Evolutionary conservation across 1,140 invertebrate species (phyloP).

Genomic region (Megalopta genalis): DNA sequence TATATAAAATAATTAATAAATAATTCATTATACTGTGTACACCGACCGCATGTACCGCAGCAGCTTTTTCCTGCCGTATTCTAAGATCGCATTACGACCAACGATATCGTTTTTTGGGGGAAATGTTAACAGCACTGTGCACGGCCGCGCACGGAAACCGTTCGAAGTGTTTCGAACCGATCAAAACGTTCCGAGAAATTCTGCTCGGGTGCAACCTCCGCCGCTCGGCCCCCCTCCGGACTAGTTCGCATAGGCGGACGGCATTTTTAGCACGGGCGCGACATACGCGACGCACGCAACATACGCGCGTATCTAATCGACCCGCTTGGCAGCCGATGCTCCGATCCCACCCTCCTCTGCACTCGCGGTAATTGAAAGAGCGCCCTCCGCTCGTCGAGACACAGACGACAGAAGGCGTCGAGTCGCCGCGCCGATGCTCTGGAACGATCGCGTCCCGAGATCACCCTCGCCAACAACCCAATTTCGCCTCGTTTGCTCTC

Average conservation of each 20-base stretch:
- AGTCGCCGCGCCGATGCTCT: too few relatives aligned
- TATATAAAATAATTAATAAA: too few relatives aligned
- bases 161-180: neutral
- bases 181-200: too few relatives aligned
- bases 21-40: too few relatives aligned
- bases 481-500: neutral
- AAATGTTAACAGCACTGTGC: too few relatives aligned
- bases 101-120: too few relatives aligned
- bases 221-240: too few relatives aligned
- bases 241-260: neutral
- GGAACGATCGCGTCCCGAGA: neutral
- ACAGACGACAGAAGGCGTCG: neutral
- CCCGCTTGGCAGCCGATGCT: slow-evolving; percentile 5
- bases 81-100: too few relatives aligned
- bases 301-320: neutral
- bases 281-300: neutral
- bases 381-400: neutral
- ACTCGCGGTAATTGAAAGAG: slow-evolving; percentile 7
- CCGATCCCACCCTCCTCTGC: neutral
- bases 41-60: too few relatives aligned
- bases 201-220: too few relatives aligned
- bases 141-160: too few relatives aligned
- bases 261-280: slow-evolving; percentile 3
- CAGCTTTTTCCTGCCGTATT: too few relatives aligned
- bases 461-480: neutral